Conservation (phyloP, 2,797 vertebrate genomes). For the Pantherophis alleghaniensis region DNA sequence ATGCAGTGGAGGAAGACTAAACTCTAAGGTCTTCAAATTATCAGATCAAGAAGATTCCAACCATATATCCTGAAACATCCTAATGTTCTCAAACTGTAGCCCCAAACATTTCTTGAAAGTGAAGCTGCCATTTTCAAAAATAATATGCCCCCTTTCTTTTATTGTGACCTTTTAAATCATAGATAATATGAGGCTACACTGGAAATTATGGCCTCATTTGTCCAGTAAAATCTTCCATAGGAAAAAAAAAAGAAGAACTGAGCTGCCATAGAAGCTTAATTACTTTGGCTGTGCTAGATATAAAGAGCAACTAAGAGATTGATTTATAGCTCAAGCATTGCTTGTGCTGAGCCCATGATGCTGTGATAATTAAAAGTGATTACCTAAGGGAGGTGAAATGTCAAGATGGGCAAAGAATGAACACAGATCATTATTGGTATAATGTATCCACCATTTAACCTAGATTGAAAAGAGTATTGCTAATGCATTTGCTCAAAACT, state of each 20-base stretch:
- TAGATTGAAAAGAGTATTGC: neutral
- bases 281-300: neutral
- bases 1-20: neutral
- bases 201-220: neutral
- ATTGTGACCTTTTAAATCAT: neutral
- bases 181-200: neutral
- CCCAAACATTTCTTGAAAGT: neutral
- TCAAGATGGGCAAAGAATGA: neutral
- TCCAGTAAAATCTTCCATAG: neutral
- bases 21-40: neutral
- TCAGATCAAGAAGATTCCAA: neutral
- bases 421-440: neutral
- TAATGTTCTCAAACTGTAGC: neutral
- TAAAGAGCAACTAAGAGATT: neutral
- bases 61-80: neutral
- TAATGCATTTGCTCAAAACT: neutral
- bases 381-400: neutral
- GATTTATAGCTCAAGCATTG: neutral
- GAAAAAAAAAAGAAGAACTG: neutral
- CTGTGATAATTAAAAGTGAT: slow-evolving; percentile 19
- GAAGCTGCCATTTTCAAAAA: neutral
- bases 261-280: neutral
- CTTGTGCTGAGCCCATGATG: slow-evolving; percentile 16
- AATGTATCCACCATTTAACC: neutral
- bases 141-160: neutral